These are phyloP conservation scores for Channa striata DNA, from an alignment of 2,797 vertebrate genomes.

Conservation along the genomic window DNA sequence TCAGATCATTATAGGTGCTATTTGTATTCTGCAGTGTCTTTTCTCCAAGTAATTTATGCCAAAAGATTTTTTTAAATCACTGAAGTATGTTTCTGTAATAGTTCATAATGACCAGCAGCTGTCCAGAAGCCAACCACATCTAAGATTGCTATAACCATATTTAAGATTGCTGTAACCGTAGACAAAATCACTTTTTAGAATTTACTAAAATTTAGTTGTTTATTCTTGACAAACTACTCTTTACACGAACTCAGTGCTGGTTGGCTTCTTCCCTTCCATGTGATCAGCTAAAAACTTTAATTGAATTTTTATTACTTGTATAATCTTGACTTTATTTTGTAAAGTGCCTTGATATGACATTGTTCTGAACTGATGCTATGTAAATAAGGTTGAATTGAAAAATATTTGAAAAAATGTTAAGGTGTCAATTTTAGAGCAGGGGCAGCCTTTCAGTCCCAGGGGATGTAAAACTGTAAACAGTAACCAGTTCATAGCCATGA, in stretches of 20 bases:
- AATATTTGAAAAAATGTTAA: too few species aligned
- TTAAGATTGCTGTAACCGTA: constrained; percentile 1
- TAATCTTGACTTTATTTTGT: too few species aligned
- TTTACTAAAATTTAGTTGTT: not conserved
- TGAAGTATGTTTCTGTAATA: constrained; percentile 16
- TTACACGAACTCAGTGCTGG: not conserved
- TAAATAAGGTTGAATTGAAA: too few species aligned
- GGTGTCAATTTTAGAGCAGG: too few species aligned
- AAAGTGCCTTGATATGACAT: too few species aligned
- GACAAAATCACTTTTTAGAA: not conserved
- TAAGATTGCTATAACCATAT: not conserved
- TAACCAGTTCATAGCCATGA: too few species aligned
- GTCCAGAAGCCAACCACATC: not conserved
- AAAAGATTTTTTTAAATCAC: constrained; percentile 5
- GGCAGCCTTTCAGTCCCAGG: too few species aligned
- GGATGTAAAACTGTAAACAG: too few species aligned
- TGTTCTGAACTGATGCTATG: too few species aligned
- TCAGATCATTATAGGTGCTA: not conserved
- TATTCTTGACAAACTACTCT: too few species aligned
- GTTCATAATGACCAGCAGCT: constrained; percentile 19
- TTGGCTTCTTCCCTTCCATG: not conserved
- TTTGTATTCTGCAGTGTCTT: constrained; percentile 37
- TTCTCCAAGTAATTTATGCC: constrained; percentile 26
- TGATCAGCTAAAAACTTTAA: too few species aligned
- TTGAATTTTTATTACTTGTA: too few species aligned